phyloP scores from a whole-genome alignment of 2,888 invertebrate genomes.

The Pilophorus perplexus region DNA sequence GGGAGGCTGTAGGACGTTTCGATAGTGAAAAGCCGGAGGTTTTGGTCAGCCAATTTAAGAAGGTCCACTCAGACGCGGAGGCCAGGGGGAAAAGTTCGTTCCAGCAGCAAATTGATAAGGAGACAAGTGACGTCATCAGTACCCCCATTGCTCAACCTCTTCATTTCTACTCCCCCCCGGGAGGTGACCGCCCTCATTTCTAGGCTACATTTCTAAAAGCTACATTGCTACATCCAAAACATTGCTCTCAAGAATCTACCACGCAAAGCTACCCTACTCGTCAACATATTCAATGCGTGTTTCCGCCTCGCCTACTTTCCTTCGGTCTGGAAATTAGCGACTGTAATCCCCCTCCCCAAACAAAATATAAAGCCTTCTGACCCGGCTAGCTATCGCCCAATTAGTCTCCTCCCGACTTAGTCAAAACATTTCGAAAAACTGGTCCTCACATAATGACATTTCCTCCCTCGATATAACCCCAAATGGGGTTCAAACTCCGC shows the following conservation, averaged over 20 bases:
- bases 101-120: too few species aligned
- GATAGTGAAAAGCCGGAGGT: too few species aligned
- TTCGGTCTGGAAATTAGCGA: not conserved
- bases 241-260: not conserved
- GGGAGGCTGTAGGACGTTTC: too few species aligned
- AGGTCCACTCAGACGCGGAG: too few species aligned
- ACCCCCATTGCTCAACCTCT: too few species aligned
- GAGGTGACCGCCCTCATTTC: too few species aligned
- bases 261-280: not conserved
- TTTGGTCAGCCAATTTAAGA: too few species aligned
- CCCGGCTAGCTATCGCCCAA: not conserved
- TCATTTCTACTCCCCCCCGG: too few species aligned
- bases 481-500: conserved; percentile 1
- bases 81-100: too few species aligned
- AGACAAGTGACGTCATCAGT: too few species aligned
- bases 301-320: not conserved
- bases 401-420: too few species aligned
- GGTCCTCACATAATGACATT: not conserved
- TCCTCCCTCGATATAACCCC: not conserved
- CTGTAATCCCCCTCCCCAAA: not conserved
- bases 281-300: not conserved
- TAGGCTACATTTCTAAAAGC: too few species aligned
- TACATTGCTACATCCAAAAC: not conserved
- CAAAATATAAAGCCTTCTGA: not conserved
- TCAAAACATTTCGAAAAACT: conserved; percentile 3